Conservation (phyloP, 2,797 vertebrate genomes). For the Rhinoraja longicauda region DNA sequence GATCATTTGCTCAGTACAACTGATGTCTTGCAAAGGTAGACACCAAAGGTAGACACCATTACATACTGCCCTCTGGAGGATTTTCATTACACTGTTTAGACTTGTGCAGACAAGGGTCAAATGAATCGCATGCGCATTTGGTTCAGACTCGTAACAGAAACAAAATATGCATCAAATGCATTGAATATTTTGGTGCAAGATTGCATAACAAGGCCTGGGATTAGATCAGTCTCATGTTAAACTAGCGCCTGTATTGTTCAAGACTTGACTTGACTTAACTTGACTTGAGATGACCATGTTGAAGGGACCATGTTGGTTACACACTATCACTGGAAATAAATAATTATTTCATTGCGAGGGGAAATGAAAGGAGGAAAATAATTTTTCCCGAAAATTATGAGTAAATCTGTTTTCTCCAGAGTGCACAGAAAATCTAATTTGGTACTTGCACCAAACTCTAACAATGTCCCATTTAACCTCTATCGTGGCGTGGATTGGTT, state of each 20-base stretch:
- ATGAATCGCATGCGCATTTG: not conserved
- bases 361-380: too few relatives aligned
- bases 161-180: not conserved
- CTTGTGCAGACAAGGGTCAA: not conserved
- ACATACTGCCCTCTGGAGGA: conserved; percentile 28
- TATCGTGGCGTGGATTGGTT: not conserved
- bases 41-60: not conserved
- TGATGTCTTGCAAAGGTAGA: too few relatives aligned
- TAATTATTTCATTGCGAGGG: not conserved
- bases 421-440: not conserved
- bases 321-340: not conserved
- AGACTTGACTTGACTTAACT: too few relatives aligned
- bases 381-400: not conserved
- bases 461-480: not conserved
- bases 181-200: not conserved
- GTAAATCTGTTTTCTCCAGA: not conserved
- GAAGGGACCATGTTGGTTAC: not conserved
- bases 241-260: not conserved
- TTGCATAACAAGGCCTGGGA: not conserved
- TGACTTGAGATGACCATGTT: not conserved
- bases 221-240: not conserved
- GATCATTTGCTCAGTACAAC: not conserved
- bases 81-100: not conserved
- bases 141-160: not conserved
- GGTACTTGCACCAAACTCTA: not conserved